Base-by-base conservation (phyloP, 2,113 vertebrate genomes). In the Lophura nycthemera region DNA sequence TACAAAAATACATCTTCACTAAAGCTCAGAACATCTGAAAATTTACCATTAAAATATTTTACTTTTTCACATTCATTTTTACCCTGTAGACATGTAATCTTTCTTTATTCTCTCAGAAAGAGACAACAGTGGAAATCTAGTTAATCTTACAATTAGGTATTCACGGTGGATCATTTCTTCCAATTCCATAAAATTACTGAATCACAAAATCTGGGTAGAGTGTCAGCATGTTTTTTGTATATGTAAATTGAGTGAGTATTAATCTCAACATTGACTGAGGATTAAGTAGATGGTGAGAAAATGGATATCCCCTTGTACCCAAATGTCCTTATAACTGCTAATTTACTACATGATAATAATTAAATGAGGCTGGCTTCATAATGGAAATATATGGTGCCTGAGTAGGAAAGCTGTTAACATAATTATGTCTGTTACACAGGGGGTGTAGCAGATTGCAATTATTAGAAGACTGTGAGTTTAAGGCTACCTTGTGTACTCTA, bases 311-410 rank as follows among this genome's bases (percentile, higher is more conserved):
- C 79, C 83, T 96, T 94, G 83, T 94, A 97, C 91, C 75, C 97
- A 97, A 92, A 67, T 96, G 93, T 96, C 92, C 89, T 96, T 97
- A 95, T 90, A 97, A 97, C 96, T 95, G 89, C 90, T 98, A 97
- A 98, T 98, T 98, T 98, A 97, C 96, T 97, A 93, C 96, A 96
- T 92, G 88, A 97, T 97, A 94, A 93, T 97, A 98, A 98, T 97
- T 98, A 98, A 97, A 95, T 95, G 92, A 97, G 95, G 87, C 94
- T 97, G 95, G 93, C 73, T 97, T 97, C 89, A 42, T 98, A 97
- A 97, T 98, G 86, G 94, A 96, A 96, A 97, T 98, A 96, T 93
- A 97, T 97, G 90, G 83, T 92, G 87, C 92, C 92, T 89, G 80
- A 92, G 76, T 89, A 96, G 95, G 90, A 97, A 98, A 97, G 94